Conservation (phyloP, 2,888 invertebrate genomes). For the Ennomos erosarius region DNA sequence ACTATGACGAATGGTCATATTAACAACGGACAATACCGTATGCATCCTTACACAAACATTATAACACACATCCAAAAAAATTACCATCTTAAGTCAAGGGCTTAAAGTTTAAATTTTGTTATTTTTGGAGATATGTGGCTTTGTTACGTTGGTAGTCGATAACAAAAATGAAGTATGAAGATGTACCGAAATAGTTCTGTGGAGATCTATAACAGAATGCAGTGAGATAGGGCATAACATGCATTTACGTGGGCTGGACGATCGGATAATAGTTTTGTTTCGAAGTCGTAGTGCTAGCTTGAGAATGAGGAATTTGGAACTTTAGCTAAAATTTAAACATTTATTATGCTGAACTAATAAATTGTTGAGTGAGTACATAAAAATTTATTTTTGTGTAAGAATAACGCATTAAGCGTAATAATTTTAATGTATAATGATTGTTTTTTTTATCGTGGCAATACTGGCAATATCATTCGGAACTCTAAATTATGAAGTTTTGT, state of each 20-base stretch:
- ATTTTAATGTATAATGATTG: no score
- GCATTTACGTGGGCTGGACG: conserved; percentile 69
- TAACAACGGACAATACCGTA: conserved; percentile 64
- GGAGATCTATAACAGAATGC: conserved; percentile 69
- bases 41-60: conserved; percentile 34
- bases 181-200: conserved; percentile 56
- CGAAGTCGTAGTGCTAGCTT: conserved; percentile 42
- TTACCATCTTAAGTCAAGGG: not conserved
- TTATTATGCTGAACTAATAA: no score
- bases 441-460: no score
- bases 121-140: conserved; percentile 15
- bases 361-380: no score
- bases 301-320: not conserved
- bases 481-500: no score
- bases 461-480: no score
- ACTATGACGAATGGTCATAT: conserved; percentile 73
- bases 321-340: not conserved
- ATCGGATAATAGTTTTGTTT: conserved; percentile 64
- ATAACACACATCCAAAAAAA: not conserved
- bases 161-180: conserved; percentile 56
- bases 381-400: no score
- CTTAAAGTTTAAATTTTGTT: conserved; percentile 40
- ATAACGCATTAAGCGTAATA: no score
- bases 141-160: conserved; percentile 33
- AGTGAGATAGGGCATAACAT: conserved; percentile 68